Conservation (phyloP, 2,113 vertebrate species). For the Phylloscopus trochilus region DNA sequence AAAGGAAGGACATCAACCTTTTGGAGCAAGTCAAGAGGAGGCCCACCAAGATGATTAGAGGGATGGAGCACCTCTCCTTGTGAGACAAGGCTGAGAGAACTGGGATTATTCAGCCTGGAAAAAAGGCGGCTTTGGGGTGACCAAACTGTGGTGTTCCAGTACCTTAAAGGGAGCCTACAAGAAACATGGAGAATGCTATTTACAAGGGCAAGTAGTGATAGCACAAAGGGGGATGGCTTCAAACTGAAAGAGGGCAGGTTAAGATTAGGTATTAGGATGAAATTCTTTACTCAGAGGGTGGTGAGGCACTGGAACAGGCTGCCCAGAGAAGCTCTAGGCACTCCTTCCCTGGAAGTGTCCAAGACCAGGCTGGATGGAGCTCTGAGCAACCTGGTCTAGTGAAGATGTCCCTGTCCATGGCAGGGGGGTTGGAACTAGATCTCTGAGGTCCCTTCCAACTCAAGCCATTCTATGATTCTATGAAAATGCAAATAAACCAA, state of each 20-base stretch:
- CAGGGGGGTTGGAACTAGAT: background rate
- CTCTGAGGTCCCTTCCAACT: background rate
- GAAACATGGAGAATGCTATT: background rate
- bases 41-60: background rate
- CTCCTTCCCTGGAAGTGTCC: background rate
- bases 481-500: conserved; percentile 40
- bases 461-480: background rate
- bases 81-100: background rate
- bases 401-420: background rate
- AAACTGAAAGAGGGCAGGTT: background rate
- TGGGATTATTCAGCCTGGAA: background rate
- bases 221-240: background rate
- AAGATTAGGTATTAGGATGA: background rate
- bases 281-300: background rate
- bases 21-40: background rate
- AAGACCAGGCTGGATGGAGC: background rate
- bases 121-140: background rate
- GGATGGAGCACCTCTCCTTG: background rate
- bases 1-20: background rate
- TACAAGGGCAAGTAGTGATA: background rate
- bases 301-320: background rate
- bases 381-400: background rate
- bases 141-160: background rate
- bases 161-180: background rate
- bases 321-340: background rate